Conservation (phyloP, 2,888 invertebrate species). For the Catocala nupta region DNA sequence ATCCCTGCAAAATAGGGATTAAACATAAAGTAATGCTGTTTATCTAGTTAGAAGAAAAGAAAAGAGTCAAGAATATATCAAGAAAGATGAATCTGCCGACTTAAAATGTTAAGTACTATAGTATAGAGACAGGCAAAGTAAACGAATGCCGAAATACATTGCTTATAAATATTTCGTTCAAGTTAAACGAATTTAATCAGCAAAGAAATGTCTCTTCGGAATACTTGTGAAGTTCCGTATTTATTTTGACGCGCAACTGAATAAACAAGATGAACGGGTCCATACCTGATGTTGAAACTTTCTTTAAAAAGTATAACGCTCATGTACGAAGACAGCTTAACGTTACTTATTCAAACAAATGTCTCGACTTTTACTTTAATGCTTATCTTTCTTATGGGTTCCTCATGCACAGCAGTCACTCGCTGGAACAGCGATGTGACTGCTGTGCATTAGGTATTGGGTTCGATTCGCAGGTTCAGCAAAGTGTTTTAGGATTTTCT, state of each 20-base stretch:
- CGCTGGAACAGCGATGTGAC: no score
- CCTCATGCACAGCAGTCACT: no score
- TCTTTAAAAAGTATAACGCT: constrained; percentile 9
- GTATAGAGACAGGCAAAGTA: neutral
- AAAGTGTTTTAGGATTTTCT: no score
- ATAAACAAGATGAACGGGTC: constrained; percentile 17
- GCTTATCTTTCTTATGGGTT: neutral
- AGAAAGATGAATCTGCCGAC: no score
- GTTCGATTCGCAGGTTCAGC: no score
- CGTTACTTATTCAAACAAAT: constrained; percentile 1
- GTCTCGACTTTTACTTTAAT: neutral
- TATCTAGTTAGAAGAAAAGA: no score
- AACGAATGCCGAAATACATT: neutral
- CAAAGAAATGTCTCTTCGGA: constrained; percentile 7
- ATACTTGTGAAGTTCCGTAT: constrained; percentile 10
- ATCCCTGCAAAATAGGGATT: no score
- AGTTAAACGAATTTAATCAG: constrained; percentile 7
- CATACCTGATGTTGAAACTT: constrained; percentile 4
- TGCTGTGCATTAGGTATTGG: no score
- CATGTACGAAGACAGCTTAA: constrained; percentile 7
- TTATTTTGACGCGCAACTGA: neutral
- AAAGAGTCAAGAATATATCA: no score
- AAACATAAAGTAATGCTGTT: no score
- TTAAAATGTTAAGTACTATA: no score
- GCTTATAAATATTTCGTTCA: neutral